These are phyloP conservation scores for Halocynthia aurantium DNA, from an alignment of 23 tunicate species.

Conservation along the genomic window DNA sequence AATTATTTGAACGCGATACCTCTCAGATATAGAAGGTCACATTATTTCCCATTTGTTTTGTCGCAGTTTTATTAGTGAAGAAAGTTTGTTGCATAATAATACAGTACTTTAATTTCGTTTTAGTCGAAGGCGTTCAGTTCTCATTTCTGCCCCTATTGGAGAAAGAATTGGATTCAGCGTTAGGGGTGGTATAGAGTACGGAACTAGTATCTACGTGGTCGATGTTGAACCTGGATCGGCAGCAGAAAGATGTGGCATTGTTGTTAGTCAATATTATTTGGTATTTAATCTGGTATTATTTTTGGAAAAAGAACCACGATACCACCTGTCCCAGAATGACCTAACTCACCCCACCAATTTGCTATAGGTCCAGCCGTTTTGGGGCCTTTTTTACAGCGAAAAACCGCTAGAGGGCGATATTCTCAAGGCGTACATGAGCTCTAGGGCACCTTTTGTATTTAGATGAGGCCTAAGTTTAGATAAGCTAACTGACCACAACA, in stretches of 20 bases:
- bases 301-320: neutral
- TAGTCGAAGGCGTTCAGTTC: slow-evolving; percentile 7
- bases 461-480: no score
- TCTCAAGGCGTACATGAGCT: no score
- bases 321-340: neutral
- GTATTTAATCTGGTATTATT: neutral
- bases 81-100: neutral
- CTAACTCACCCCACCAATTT: neutral
- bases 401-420: no score
- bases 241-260: slow-evolving; percentile 19
- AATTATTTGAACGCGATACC: slow-evolving; percentile 7
- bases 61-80: neutral
- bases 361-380: no score
- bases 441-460: no score
- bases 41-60: neutral
- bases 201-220: slow-evolving; percentile 9
- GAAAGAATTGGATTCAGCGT: slow-evolving; percentile 26
- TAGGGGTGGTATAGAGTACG: slow-evolving; percentile 17
- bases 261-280: neutral
- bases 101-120: neutral
- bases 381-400: no score
- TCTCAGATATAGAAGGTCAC: neutral
- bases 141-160: neutral
- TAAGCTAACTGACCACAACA: neutral
- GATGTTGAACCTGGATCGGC: slow-evolving; percentile 16